Conservation (phyloP, 2,113 vertebrate species). For the Plectropomus leopardus region DNA sequence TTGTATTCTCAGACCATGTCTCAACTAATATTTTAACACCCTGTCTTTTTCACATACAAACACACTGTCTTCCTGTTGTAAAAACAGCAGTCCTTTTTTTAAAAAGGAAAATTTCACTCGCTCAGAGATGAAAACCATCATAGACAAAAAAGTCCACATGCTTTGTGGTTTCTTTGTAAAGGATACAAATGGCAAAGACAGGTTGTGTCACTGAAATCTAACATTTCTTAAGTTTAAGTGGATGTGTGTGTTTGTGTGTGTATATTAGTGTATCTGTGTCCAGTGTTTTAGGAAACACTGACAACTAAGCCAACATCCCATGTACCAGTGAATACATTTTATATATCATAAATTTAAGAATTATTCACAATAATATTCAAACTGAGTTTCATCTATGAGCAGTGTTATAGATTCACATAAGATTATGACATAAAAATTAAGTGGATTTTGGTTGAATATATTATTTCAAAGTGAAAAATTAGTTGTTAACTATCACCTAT, state of each 20-base stretch:
- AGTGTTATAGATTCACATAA: neutral
- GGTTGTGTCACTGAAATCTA: neutral
- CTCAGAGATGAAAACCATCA: constrained; percentile 9
- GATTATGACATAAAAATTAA: neutral
- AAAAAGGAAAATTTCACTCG: constrained; percentile 12
- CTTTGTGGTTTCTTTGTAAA: neutral
- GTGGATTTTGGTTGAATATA: neutral
- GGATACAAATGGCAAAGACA: neutral
- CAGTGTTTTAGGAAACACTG: neutral
- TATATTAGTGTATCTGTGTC: neutral
- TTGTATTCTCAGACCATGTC: constrained; percentile 14
- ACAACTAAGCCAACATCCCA: no score
- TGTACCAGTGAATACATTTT: no score
- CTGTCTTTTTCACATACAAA: neutral
- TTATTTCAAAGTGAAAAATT: neutral
- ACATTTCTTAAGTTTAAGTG: neutral
- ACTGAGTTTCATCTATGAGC: neutral
- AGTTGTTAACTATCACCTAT: neutral
- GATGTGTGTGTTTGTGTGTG: neutral
- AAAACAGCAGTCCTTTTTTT: constrained; percentile 8
- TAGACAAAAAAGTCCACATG: neutral
- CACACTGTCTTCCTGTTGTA: neutral
- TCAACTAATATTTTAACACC: constrained; percentile 10
- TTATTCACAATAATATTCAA: neutral
- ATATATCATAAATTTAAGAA: neutral